A percentile compares a stretch with the other conserved stretches of the same genome.
phyloP scores from a whole-genome alignment of 2,888 invertebrate species.

The Cremastinae sp. region DNA sequence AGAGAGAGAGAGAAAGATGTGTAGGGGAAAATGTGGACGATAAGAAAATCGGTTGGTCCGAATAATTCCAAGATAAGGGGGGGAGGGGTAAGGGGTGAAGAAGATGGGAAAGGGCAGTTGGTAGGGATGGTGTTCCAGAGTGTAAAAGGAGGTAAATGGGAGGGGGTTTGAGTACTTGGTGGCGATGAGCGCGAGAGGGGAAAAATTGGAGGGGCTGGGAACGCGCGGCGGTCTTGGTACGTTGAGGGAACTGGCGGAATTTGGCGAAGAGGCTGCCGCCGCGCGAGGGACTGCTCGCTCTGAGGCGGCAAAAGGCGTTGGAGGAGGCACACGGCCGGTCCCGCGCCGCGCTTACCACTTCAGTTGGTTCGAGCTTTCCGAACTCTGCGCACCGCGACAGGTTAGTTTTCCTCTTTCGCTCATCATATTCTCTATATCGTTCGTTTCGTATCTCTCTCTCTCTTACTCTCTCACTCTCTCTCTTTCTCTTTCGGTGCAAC shows the following conservation, averaged over 20 bases:
- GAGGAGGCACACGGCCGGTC: conserved; percentile 63
- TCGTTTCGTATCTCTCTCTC: conserved; percentile 13
- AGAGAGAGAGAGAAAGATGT: background rate
- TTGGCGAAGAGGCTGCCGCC: conserved; percentile 62
- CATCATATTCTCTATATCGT: conserved; percentile 4
- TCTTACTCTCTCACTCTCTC: background rate
- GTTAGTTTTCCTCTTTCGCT: conserved; percentile 66
- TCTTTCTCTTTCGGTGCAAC: background rate
- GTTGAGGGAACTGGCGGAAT: conserved; percentile 63
- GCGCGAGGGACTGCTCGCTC: background rate
- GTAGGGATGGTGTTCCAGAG: conserved; percentile 12
- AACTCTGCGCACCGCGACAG: conserved; percentile 75
- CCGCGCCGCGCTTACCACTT: conserved; percentile 62
- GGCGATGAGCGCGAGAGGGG: conserved; percentile 24
- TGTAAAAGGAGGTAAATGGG: background rate
- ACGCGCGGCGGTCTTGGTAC: conserved; percentile 21
- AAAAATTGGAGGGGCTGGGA: conserved; percentile 49
- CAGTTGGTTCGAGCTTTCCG: conserved; percentile 78
- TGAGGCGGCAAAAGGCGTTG: conserved; percentile 66
- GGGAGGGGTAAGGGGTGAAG: conserved; percentile 4
- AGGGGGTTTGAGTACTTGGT: conserved; percentile 36
- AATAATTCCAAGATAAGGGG: no score
- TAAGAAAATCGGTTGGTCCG: background rate
- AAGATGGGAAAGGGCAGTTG: conserved; percentile 36
- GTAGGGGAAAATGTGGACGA: background rate